Evolutionary conservation across 1,140 invertebrate genomes (phyloP).

Genomic region (Drosophila aff.): DNA sequence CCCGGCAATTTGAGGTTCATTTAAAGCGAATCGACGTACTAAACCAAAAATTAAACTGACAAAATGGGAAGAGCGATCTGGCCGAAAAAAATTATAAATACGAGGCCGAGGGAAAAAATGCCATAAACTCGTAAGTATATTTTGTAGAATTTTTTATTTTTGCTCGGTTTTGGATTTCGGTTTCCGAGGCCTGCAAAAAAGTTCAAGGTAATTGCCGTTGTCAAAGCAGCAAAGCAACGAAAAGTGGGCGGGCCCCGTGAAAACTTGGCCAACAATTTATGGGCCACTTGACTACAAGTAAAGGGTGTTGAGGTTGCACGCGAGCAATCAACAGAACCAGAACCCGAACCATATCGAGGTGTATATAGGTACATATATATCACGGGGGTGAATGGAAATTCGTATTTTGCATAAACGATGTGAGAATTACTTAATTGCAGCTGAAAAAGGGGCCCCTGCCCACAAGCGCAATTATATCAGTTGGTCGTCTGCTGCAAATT

Average conservation of each 20-base stretch:
- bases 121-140: constrained; percentile 70
- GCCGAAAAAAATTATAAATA: constrained; percentile 9
- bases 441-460: constrained; percentile 33
- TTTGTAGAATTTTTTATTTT: constrained; percentile 24
- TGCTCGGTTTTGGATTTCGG: constrained; percentile 1
- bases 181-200: constrained; percentile 43
- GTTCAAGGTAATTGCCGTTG: constrained; percentile 84
- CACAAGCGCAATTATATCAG: constrained; percentile 38
- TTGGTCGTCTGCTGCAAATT: constrained; percentile 52
- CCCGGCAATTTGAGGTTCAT: constrained; percentile 74
- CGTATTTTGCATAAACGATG: constrained; percentile 83
- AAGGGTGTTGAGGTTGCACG: constrained; percentile 83
- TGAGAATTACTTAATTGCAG: constrained; percentile 83
- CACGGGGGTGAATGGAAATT: constrained; percentile 42
- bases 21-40: constrained; percentile 70
- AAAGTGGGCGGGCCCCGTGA: constrained; percentile 71
- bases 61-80: constrained; percentile 51
- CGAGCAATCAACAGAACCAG: constrained; percentile 66
- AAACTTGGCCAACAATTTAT: constrained; percentile 83
- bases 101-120: constrained; percentile 34
- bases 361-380: constrained; percentile 1
- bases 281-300: constrained; percentile 83
- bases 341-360: constrained; percentile 3
- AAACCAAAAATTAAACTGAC: constrained; percentile 79
- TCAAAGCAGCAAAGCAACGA: constrained; percentile 77